These are phyloP conservation scores for Xyrichtys novacula DNA, from an alignment of 2,797 vertebrate genomes.

Conservation along the genomic window DNA sequence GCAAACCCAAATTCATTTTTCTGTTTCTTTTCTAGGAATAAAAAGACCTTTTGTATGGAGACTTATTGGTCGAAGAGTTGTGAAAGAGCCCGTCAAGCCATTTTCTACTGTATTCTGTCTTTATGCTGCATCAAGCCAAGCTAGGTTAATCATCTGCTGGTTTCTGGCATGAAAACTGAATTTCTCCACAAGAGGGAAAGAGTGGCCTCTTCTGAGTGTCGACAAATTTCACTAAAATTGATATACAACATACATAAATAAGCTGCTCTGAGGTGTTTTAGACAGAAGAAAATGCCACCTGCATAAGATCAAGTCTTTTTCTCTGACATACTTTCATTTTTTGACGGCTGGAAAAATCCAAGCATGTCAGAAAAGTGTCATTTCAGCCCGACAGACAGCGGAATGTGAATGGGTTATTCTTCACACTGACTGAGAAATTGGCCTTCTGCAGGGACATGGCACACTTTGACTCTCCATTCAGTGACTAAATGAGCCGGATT, in stretches of 20 bases:
- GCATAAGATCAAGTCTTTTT: not conserved
- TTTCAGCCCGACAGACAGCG: conserved; percentile 10
- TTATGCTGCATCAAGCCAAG: not conserved
- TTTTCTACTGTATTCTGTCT: not conserved
- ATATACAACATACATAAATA: not conserved
- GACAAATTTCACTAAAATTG: not conserved
- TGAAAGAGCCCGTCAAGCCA: too few species aligned
- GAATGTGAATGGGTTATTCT: conserved; percentile 30
- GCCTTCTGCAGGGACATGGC: conserved; percentile 52
- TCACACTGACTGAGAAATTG: conserved; percentile 33
- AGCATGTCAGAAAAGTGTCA: not conserved
- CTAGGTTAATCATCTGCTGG: not conserved
- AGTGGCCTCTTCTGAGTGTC: too few species aligned
- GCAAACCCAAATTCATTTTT: too few species aligned
- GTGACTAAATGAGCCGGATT: conserved; percentile 47
- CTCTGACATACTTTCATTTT: not conserved
- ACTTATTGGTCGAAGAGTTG: too few species aligned
- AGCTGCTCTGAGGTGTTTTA: not conserved
- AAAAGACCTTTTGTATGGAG: too few species aligned
- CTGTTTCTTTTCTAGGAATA: too few species aligned
- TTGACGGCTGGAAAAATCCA: not conserved
- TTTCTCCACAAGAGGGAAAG: not conserved
- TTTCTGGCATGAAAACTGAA: not conserved
- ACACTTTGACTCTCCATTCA: conserved; percentile 53
- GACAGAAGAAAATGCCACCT: not conserved